These are phyloP conservation scores for Dryobates pubescens DNA, from an alignment of 2,797 vertebrate species.

Conservation along the genomic window DNA sequence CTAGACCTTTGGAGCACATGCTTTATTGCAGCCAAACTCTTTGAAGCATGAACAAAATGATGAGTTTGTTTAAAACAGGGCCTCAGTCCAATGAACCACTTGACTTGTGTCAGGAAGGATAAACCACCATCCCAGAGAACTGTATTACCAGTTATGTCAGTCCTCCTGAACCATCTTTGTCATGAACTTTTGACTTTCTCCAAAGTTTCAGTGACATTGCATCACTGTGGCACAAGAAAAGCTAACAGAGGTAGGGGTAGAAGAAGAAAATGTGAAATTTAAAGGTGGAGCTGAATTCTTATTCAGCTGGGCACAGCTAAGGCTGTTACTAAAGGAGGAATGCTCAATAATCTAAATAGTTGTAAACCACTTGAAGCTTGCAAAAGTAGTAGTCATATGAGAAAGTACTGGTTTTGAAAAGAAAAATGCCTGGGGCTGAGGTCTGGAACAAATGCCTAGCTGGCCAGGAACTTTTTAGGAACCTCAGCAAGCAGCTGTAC, in stretches of 20 bases:
- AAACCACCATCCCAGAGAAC: conserved; percentile 12
- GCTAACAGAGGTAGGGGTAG: background rate
- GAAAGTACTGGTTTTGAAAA: conserved; percentile 2
- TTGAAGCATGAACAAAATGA: conserved; percentile 55
- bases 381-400: background rate
- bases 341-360: conserved; percentile 1
- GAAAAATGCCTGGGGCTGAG: background rate
- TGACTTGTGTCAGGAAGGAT: conserved; percentile 29
- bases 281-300: conserved; percentile 15
- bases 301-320: conserved; percentile 27
- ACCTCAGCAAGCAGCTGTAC: conserved; percentile 24
- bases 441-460: conserved; percentile 26
- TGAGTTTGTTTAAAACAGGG: conserved; percentile 60
- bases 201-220: background rate
- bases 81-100: conserved; percentile 9
- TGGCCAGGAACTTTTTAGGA: conserved; percentile 29
- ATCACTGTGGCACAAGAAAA: background rate
- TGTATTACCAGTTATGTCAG: background rate
- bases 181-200: background rate
- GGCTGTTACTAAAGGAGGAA: conserved; percentile 31
- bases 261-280: conserved; percentile 17
- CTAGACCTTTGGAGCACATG: conserved; percentile 59
- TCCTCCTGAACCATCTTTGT: background rate
- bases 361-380: background rate
- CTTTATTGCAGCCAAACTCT: conserved; percentile 58